Percentiles rank a stretch among this genome's conserved stretches.
phyloP scores from a whole-genome alignment of 1,140 invertebrate species.

The Polypedilum vanderplanki region DNA sequence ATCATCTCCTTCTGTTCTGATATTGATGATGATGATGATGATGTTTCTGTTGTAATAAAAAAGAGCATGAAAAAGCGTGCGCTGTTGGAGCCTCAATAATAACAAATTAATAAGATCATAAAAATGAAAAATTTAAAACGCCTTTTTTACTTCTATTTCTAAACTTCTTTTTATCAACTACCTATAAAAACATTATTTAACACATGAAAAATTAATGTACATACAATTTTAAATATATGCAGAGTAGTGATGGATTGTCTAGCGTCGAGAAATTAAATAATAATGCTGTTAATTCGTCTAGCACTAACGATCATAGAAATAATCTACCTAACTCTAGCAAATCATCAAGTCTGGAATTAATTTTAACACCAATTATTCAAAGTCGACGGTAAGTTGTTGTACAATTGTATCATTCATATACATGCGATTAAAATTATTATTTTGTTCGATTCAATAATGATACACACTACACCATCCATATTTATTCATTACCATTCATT shows the following conservation, averaged over 20 bases:
- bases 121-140: too few species aligned
- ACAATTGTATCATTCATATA: background rate
- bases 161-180: background rate
- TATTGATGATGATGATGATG: too few species aligned
- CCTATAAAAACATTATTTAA: background rate
- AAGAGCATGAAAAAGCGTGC: conserved; percentile 5
- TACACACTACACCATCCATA: background rate
- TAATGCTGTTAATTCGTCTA: background rate
- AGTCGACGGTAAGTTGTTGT: conserved; percentile 13
- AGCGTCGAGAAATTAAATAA: conserved; percentile 15
- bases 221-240: background rate
- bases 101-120: conserved; percentile 3
- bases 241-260: conserved; percentile 26
- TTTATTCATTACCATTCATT: too few species aligned
- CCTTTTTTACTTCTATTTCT: background rate
- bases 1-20: too few species aligned
- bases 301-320: conserved; percentile 27
- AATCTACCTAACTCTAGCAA: background rate
- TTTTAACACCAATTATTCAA: conserved; percentile 16
- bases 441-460: background rate
- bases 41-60: background rate
- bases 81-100: background rate
- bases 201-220: background rate
- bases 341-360: conserved; percentile 26
- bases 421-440: background rate